Evolutionary conservation across 2,888 invertebrate species (phyloP), one percentile per base, ranked within the genome.

Genomic region (Fragum fragum): DNA sequence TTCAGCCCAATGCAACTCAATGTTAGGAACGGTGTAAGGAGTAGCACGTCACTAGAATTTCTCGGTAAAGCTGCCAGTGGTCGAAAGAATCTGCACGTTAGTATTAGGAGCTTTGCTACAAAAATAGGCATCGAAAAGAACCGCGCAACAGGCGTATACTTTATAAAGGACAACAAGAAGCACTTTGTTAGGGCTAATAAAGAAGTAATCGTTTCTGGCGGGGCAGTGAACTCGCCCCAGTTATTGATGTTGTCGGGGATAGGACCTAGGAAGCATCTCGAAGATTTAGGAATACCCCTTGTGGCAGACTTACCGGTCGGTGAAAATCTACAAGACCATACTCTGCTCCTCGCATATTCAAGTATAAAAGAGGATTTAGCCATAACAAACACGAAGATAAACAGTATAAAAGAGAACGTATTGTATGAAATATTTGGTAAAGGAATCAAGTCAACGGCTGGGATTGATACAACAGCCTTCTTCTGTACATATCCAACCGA

Each of bases 161-260:
- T 91, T 42, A 77, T 84, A 14, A 86, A 83, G 71, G 79, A 88
- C 68, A 89, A 87, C 29, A 83, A 85, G 7, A 68, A 82, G 29
- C 61, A 85, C 16, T 77, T 66, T 14, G 88, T 91, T 5, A 72
- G 84, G 73, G 90, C 91, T 53, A 79, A 83, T 32, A 87, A 88
- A 79, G 91, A 92, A 85, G 90, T 94, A 21, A 91, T 93, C 32
- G 87, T 94, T n/a, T 92, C 92, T 47, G 94, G 93, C 5, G 94
- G 94, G 6, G 89, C 93, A 23, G 90, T 94, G 5, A 93, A 93
- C 74, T 92, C 94, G 1, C 93, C 94, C 5, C 92, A 93, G 55
- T 80, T 94, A 6, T 84, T 94, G n/a, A 90, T 94, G 91, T 83
- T 93, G 28, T 93, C 93, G 52, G 94, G 94, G 16, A 89, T 94